Base-by-base conservation (phyloP, 2,797 vertebrate species). In the Gorsachius magnificus region DNA sequence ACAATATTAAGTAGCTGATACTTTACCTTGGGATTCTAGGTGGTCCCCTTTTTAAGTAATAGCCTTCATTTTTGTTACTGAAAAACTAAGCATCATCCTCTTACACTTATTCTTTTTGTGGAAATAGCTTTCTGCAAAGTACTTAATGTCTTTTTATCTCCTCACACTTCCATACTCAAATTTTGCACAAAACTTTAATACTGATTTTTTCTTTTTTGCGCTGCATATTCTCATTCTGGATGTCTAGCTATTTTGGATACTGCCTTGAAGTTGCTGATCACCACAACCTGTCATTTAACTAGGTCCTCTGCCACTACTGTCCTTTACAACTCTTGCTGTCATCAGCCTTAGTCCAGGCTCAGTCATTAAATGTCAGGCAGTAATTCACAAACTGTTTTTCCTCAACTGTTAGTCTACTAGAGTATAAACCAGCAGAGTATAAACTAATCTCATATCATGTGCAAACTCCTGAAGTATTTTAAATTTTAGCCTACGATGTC, bases 1-100 rank as follows among this genome's bases (percentile, higher is more conserved):
- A 76, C 25, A 91, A 69, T 83, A 94, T 87, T 95, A 94, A 69
- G 74, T 21, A 93, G 53, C 51, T 94, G 64, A 93, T 41, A 77
- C 65, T 77, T 93, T 87, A 85, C 75, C 79, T 61, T 79, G 20
- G 76, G 57, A 94, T 84, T 77, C 82, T 78, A 95, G 76, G 57
- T 65, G n/a, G 57, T 80, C 63, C 29, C 36, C 7, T 12, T 95
- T 94, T 93, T 56, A 89, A 92, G 57, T 84, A 94, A 87, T 9
- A 92, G 57, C 48, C 57, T 94, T 95, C 79, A 95, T 31, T 76
- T 95, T 80, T 95, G 68, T 81, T 54, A 33, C 69, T 8, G 4
- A 81, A 85, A 58, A 79, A 48, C 53, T 65, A 86, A 82, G 75
- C 65, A 82, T 48, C 8, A 2, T 84, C 72, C 69, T 95, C 57